These are phyloP conservation scores for Oryzias woworae DNA, from an alignment of 2,113 vertebrate species.

Conservation along the genomic window DNA sequence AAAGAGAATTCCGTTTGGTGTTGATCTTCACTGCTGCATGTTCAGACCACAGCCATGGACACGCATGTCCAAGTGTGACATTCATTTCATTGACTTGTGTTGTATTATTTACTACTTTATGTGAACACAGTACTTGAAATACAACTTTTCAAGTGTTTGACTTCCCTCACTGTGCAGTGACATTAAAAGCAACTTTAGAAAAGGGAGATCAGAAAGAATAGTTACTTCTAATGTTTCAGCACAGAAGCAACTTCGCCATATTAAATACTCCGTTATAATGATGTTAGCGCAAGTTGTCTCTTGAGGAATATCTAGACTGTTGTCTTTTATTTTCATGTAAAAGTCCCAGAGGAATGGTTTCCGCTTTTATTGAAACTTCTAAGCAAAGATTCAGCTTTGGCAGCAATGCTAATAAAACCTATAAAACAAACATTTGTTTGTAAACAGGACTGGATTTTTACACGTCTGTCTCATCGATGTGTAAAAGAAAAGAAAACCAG, in stretches of 20 bases:
- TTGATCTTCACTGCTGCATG: slow-evolving; percentile 54
- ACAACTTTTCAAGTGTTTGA: slow-evolving; percentile 14
- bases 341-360: slow-evolving; percentile 28
- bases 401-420: slow-evolving; percentile 47
- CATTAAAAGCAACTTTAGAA: not conserved
- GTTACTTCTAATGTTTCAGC: slow-evolving; percentile 2
- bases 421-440: slow-evolving; percentile 35
- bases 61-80: slow-evolving; percentile 58
- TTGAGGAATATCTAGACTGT: slow-evolving; percentile 10
- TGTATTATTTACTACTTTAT: slow-evolving; percentile 52
- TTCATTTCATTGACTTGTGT: slow-evolving; percentile 47
- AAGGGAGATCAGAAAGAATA: not conserved
- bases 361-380: slow-evolving; percentile 31
- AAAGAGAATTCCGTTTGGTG: slow-evolving; percentile 55
- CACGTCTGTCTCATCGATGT: slow-evolving; percentile 33
- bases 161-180: not conserved
- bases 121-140: slow-evolving; percentile 35
- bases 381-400: slow-evolving; percentile 32
- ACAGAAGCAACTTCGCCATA: slow-evolving; percentile 6
- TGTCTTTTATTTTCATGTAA: slow-evolving; percentile 24
- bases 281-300: slow-evolving; percentile 29
- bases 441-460: slow-evolving; percentile 32
- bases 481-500: slow-evolving; percentile 21
- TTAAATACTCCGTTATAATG: slow-evolving; percentile 31
- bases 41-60: slow-evolving; percentile 56